Evolutionary conservation across 1,140 invertebrate species (phyloP), one percentile per base, ranked within the genome.

Genomic region (Orchesella cincta): DNA sequence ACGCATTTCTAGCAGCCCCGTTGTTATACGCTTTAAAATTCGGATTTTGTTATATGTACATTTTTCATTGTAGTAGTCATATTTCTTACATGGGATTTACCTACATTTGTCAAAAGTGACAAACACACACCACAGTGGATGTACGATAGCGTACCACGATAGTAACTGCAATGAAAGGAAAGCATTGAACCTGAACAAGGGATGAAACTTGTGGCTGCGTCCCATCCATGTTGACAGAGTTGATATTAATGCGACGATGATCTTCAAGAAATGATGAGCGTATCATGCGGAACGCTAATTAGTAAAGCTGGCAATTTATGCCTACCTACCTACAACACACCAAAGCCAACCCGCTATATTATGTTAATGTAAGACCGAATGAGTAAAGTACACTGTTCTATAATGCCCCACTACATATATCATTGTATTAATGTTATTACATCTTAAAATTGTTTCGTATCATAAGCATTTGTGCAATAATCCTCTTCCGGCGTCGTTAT

Each of bases 401-500:
- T 57, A 26, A 57, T 18, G 8, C 54, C 26, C 14, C n/a, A 26
- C 12, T 57, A 57, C n/a, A 46, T 8, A 46, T 8, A 46, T 57
- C 54, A 23, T 57, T 46, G 8, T 23, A 57, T 23, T 57, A 23
- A 57, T 8, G 12, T 12, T 67, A 67, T 57, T 57, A n/a, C 52
- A 57, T 14, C 52, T 26, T n/a, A 3, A 57, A 57, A 23, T 12
- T 20, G 39, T 46, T 46, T 46, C 39, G 8, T 46, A 12, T 57
- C 52, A 3, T 23, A 14, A 57, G 52, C 23, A 23, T 57, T 14
- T 57, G 52, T 57, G 14, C n/a, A n/a, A n/a, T 57, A 23, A 67
- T 67, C 62, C 23, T 33, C 62, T 39, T 75, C 73, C 36, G 26
- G 23, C 20, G 51, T 62, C 12, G 31, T 75, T 39, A 20, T 67